These are phyloP conservation scores for Agonopterix subpropinquella DNA, from an alignment of 2,888 invertebrate genomes.

Conservation along the genomic window DNA sequence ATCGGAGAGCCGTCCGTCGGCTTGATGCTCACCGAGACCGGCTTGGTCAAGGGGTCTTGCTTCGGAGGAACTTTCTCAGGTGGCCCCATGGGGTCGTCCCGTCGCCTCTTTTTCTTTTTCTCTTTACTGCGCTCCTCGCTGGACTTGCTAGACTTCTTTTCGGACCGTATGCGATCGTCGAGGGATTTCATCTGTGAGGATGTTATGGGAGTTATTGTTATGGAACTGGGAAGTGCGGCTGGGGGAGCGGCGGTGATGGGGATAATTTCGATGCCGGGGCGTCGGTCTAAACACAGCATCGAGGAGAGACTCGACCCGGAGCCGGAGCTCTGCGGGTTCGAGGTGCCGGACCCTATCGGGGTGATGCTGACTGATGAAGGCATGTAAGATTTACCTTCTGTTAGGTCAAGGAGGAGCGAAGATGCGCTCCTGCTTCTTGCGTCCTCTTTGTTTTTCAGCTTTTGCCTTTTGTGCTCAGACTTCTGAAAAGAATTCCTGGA, in stretches of 20 bases:
- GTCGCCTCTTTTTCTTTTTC: conserved; percentile 85
- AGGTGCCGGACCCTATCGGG: conserved; percentile 61
- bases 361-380: conserved; percentile 72
- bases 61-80: conserved; percentile 88
- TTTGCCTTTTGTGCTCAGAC: conserved; percentile 76
- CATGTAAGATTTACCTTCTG: conserved; percentile 72
- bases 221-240: conserved; percentile 83
- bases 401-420: conserved; percentile 69
- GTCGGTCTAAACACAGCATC: conserved; percentile 79
- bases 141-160: conserved; percentile 63
- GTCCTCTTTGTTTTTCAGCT: conserved; percentile 75
- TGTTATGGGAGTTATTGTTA: conserved; percentile 90
- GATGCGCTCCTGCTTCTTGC: conserved; percentile 60
- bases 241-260: conserved; percentile 81
- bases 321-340: conserved; percentile 79
- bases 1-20: conserved; percentile 78
- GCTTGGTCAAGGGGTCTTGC: conserved; percentile 82
- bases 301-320: conserved; percentile 75
- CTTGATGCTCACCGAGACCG: conserved; percentile 84
- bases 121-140: conserved; percentile 71
- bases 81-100: conserved; percentile 87
- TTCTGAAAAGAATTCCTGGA: conserved; percentile 75
- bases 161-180: conserved; percentile 62
- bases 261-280: conserved; percentile 90
- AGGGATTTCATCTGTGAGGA: conserved; percentile 70